These are phyloP conservation scores for Forbesichthys agassizii DNA, from an alignment of 2,113 vertebrate genomes.

Conservation along the genomic window DNA sequence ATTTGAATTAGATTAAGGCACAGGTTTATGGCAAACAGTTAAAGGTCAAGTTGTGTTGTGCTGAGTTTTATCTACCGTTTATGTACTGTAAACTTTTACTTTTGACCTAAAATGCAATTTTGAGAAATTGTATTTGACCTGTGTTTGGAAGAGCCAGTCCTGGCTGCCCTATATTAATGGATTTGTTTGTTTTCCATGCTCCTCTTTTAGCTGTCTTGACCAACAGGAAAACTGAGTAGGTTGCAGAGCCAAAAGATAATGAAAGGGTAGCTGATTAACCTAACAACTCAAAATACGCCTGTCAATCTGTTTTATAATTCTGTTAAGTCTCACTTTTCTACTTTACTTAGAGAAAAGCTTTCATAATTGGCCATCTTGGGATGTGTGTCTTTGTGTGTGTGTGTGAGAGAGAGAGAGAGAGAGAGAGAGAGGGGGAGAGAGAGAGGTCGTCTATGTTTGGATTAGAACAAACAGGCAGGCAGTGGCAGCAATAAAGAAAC, in stretches of 20 bases:
- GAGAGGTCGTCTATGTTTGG: too few species aligned
- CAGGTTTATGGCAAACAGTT: background rate
- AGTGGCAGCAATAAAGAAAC: background rate
- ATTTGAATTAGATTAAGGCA: background rate
- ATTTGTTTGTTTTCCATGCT: constrained; percentile 44
- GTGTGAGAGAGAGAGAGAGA: background rate
- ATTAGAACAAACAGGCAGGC: background rate
- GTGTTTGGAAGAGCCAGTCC: background rate
- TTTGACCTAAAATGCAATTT: background rate
- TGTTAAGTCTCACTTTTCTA: constrained; percentile 49
- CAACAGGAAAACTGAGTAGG: constrained; percentile 23
- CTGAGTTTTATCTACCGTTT: too few species aligned
- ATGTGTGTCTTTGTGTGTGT: background rate
- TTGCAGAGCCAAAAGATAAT: constrained; percentile 48
- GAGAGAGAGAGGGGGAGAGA: background rate
- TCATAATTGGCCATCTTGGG: constrained; percentile 36
- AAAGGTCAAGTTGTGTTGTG: background rate
- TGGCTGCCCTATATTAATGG: constrained; percentile 64
- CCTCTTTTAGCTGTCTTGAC: background rate
- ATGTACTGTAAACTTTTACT: too few species aligned
- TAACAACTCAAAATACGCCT: constrained; percentile 54
- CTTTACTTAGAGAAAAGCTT: constrained; percentile 48
- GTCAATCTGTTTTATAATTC: constrained; percentile 72
- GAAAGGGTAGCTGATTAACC: constrained; percentile 49
- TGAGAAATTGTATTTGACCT: too few species aligned